These are phyloP conservation scores for Neodiprion virginianus DNA, from an alignment of 1,140 invertebrate species.

Conservation along the genomic window DNA sequence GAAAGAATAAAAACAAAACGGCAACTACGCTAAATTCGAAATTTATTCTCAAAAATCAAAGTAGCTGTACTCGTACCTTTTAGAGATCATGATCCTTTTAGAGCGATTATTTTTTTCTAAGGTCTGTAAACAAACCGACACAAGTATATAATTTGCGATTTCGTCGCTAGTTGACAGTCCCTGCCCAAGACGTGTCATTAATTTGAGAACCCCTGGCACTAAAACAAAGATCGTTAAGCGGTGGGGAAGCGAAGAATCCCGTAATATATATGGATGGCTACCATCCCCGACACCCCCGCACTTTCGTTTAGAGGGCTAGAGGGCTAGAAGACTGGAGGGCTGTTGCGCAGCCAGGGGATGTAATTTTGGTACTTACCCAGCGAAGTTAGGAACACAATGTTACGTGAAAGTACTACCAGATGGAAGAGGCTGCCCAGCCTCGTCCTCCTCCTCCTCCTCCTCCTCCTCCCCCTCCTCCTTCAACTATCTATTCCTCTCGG, in stretches of 20 bases:
- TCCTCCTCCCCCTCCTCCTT: background rate
- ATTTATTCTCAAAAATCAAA: no score
- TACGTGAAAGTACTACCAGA: slow-evolving; percentile 53
- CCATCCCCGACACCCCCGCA: slow-evolving; percentile 37
- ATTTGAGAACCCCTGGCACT: slow-evolving; percentile 43
- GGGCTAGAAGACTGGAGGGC: slow-evolving; percentile 33
- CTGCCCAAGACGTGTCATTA: slow-evolving; percentile 29
- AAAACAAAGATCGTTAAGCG: slow-evolving; percentile 53
- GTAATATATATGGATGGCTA: slow-evolving; percentile 50
- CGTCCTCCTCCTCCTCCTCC: background rate
- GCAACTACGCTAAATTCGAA: no score
- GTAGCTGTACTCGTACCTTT: no score
- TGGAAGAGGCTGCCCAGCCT: slow-evolving; percentile 30
- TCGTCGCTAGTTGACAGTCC: background rate
- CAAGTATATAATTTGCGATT: no score
- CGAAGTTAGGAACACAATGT: slow-evolving; percentile 53
- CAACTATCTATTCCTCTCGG: background rate
- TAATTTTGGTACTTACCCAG: slow-evolving; percentile 53
- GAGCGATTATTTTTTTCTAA: no score
- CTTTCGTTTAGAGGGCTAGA: slow-evolving; percentile 46
- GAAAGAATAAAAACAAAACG: no score
- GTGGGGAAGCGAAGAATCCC: slow-evolving; percentile 46
- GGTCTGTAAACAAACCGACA: no score
- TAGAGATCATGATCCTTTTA: no score
- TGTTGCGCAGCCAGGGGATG: slow-evolving; percentile 42